Evolutionary conservation across 2,888 invertebrate species (phyloP), one percentile per base, ranked within the genome.

Genomic region (Cremastinae sp.): DNA sequence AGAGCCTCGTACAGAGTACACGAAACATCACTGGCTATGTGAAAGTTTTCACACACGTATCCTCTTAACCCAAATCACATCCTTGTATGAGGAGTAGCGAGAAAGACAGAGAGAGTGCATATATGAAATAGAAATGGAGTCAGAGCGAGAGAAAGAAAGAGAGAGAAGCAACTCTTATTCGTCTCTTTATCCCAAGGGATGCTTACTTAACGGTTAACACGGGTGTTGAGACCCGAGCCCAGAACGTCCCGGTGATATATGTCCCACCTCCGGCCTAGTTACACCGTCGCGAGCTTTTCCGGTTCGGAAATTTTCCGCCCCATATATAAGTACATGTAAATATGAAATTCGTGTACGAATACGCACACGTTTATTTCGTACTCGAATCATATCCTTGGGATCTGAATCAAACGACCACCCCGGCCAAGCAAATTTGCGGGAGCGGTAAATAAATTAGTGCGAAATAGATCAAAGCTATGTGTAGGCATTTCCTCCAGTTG

Each of bases 171-270:
- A 28, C 78, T 66, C 72, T 65, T 74, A 78, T 49, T 71, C 61
- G 56, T 74, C 47, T 14, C 61, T 70, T 77, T 47, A 66, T 84
- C 85, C 82, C 79, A n/a, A 0, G 80, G 78, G 83, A 84, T 80
- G 77, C 78, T 85, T 81, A 81, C 82, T 83, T 82, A 81, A 82
- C 81, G 74, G 79, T 84, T 85, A 84, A 84, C 84, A 80, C 79
- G 81, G 76, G 47, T 34, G 45, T 51, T 38, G 64, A 75, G 59
- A 72, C 47, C 43, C 69, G 16, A 9, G 54, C 47, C 59, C 38
- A 64, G 7, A 59, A 58, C 41, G 56, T 41, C 49, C 45, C 59
- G 41, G 53, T 76, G 72, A 76, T 78, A 70, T 76, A 76, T 65
- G 49, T 47, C 59, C 20, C 47, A 65, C 77, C 69, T 65, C 41